Base-by-base conservation (phyloP, 2,113 vertebrate species). In the Syrmaticus mikado region DNA sequence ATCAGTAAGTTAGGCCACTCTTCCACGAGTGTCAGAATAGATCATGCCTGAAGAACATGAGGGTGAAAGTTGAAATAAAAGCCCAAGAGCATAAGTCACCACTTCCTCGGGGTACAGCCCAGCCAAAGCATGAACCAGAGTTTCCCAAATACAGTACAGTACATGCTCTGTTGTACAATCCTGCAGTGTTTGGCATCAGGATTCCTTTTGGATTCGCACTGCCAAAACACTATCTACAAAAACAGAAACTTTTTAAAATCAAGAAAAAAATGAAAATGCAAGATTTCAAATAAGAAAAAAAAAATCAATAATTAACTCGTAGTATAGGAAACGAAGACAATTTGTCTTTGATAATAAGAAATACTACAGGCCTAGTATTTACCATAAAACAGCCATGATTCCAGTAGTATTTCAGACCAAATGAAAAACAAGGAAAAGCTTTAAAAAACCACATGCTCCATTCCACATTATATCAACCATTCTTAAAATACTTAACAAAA, bases 11-110 rank as follows among this genome's bases (percentile, higher is more conserved):
- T 18, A n/a, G 34, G 65, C 45, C 52, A 30, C 27, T 32, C 78
- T 79, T 75, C 85, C 7, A 4, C 45, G 66, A 78, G 40, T 30
- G 71, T 84, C 71, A 76, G 85, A 85, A 62, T 1, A 22, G 55
- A 92, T 74, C 64, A 50, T 17, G 71, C 28, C 32, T 52, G 34
- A 72, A 82, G 21, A 85, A 79, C 0, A 0, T 11, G 20, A 32
- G 36, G 85, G 34, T 71, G 19, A 76, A 72, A 92, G 27, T 21
- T 57, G 36, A 92, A 89, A 89, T n/a, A 70, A 82, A 92, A 83
- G 32, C 28, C 38, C 61, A 60, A 21, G 8, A 85, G 46, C 11
- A 71, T 64, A 75, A 87, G 25, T 73, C 19, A 62, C 34, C 41
- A 30, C 11, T 13, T 25, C 41, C 24, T 28, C 53, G 6, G 34